Evolutionary conservation across 2,888 invertebrate genomes (phyloP), one percentile per base, ranked within the genome.

Genomic region (Latrodectus elegans): DNA sequence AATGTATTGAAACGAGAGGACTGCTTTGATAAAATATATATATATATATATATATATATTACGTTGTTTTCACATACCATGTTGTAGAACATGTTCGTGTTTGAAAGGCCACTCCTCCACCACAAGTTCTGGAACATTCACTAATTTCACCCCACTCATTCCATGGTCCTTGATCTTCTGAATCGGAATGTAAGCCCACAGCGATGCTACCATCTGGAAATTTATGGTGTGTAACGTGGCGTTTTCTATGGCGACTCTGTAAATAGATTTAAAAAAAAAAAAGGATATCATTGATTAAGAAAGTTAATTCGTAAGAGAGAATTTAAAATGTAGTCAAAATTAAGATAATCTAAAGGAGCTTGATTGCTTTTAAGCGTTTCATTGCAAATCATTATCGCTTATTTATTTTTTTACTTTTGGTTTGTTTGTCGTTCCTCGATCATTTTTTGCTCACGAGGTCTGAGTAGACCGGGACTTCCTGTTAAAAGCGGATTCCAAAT

Each of bases 101-200:
- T 93, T 97, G 97, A 91, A 94, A 95, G 89, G 97, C 95, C 38
- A 98, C 97, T 79, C 99, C 99, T 15, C 97, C 97, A 0, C 98
- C 99, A 92, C 99, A 99, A 26, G 96, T 95, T 89, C 97, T 94
- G 8, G 97, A 97, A 93, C 99, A 99, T 26, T 88, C 86, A 51
- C 88, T 90, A 53, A 79, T 84, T 17, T 88, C 89, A 51, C 87
- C 81, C 89, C 89, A 90, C 4, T 78, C 75, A 17, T 75, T 84
- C 90, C 90, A 90, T 4, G 86, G 88, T 8, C 90, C 90, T 1
- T 83, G 68, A 15, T 89, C 90, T 3, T 64, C 55, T 15, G 26
- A 11, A 14, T 22, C 65, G 38, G 87, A 65, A 80, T 85, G 80
- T 12, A 86, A 53, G 22, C 89, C 89, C 4, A 89, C 64, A 8